Evolutionary conservation across 2,113 vertebrate species (phyloP).

Genomic region (Acrocephalus arundinaceus): DNA sequence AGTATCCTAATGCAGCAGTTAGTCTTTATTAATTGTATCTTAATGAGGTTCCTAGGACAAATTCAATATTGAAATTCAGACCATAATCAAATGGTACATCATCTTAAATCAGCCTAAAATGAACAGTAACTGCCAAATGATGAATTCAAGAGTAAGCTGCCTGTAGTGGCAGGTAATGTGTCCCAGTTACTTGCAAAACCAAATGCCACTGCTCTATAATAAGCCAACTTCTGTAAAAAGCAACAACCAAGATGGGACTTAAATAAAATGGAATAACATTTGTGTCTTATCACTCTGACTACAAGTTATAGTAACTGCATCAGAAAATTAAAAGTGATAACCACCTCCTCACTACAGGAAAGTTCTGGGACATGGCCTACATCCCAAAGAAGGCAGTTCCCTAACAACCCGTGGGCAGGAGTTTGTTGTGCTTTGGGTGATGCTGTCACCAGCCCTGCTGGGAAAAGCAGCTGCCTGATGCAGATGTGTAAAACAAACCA

Average conservation of each 20-base stretch:
- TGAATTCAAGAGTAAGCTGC: not conserved
- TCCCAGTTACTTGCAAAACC: not conserved
- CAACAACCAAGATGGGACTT: not conserved
- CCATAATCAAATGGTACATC: not conserved
- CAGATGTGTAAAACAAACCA: not conserved
- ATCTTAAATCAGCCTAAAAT: not conserved
- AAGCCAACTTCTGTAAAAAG: not conserved
- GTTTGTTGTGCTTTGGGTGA: not conserved
- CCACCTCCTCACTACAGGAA: not conserved
- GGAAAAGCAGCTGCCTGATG: not conserved
- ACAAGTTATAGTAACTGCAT: not conserved
- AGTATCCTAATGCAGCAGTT: not conserved
- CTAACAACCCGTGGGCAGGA: not conserved
- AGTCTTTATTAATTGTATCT: slow-evolving; percentile 26
- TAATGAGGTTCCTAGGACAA: not conserved
- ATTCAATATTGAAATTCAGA: not conserved
- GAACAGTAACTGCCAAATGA: not conserved
- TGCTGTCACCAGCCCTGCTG: not conserved
- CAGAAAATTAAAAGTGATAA: not conserved
- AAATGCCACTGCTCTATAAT: not conserved
- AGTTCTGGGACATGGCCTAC: not conserved
- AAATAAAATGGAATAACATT: not conserved
- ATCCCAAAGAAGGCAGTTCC: not conserved
- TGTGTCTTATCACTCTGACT: not conserved
- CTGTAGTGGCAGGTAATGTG: not conserved